These are phyloP conservation scores for honey bee (Apis mellifera) DNA, from an alignment of 1,140 invertebrate species.

Conservation along the genomic window Amel_HAv3.1 CM009931.2:11937501-11938000, in stretches of 20 bases:
- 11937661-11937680: background rate
- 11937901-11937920: slow-evolving; percentile 11
- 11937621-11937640: slow-evolving; percentile 48
- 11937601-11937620: slow-evolving; percentile 35
- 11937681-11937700: slow-evolving; percentile 6
- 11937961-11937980: background rate
- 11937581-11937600: slow-evolving; percentile 2
- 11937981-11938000: background rate
- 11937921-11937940: slow-evolving; percentile 25
- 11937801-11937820: slow-evolving; percentile 35
- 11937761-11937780: no score
- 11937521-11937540: background rate
- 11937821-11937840: slow-evolving; percentile 11
- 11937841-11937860: slow-evolving; percentile 25
- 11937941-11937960: background rate
- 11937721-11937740: slow-evolving; percentile 31
- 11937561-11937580: slow-evolving; percentile 39
- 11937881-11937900: slow-evolving; percentile 1
- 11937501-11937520: background rate
- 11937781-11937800: no score
- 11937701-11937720: slow-evolving; percentile 3
- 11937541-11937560: slow-evolving; percentile 25
- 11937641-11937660: slow-evolving; percentile 34
- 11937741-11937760: background rate
- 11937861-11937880: slow-evolving; percentile 33